Evolutionary conservation across 2,888 invertebrate genomes (phyloP).

Genomic region (Drosophila siamana): DNA sequence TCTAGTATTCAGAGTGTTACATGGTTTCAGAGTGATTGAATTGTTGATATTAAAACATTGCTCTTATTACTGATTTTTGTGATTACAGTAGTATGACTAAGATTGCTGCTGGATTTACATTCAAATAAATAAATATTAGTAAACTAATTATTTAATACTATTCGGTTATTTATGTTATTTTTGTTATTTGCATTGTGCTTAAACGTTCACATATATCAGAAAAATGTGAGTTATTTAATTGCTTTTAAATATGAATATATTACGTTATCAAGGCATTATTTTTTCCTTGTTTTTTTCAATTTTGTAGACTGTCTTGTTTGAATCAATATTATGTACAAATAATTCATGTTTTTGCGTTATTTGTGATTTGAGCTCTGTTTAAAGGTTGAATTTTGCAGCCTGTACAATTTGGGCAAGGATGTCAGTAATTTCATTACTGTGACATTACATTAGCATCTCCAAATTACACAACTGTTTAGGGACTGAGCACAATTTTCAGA

Average conservation of each 20-base stretch:
- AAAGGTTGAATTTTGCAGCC: constrained; percentile 1
- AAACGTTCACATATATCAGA: too few relatives aligned
- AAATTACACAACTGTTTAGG: constrained; percentile 52
- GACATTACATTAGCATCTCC: constrained; percentile 74
- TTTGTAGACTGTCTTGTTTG: too few relatives aligned
- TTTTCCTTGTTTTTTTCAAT: too few relatives aligned
- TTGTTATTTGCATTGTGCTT: too few relatives aligned
- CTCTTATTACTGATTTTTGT: not conserved
- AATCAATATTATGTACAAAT: too few relatives aligned
- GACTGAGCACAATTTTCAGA: constrained; percentile 25
- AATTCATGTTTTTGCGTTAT: not conserved
- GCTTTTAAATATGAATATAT: too few relatives aligned
- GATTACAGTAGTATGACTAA: too few relatives aligned
- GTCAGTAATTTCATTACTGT: constrained; percentile 66
- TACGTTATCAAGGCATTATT: too few relatives aligned
- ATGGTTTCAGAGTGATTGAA: not conserved
- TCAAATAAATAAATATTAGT: not conserved
- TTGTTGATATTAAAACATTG: not conserved
- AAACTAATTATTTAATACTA: not conserved
- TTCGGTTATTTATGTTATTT: not conserved
- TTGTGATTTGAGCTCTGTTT: constrained; percentile 7
- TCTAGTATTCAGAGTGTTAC: not conserved
- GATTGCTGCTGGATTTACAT: too few relatives aligned
- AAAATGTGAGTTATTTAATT: too few relatives aligned
- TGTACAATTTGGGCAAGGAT: constrained; percentile 33